A percentile compares a stretch with the other conserved stretches of the same genome.
phyloP scores from a whole-genome alignment of 2,888 invertebrate genomes.

The Lasioglossum figueresi region DNA sequence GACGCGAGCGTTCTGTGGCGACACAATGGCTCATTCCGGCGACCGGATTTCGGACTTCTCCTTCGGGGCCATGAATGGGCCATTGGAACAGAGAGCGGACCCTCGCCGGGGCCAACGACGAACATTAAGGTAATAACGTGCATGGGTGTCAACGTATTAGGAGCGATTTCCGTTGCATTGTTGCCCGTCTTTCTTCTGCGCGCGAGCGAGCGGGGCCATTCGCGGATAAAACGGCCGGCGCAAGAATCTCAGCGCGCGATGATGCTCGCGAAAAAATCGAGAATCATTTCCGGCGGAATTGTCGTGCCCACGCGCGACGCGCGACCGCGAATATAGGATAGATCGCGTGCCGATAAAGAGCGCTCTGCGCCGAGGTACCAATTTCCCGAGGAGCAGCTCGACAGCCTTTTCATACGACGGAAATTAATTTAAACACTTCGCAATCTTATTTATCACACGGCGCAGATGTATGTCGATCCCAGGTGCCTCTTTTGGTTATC shows the following conservation, averaged over 20 bases:
- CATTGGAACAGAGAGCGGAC: slow-evolving; percentile 60
- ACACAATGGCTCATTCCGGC: slow-evolving; percentile 74
- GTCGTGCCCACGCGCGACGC: slow-evolving; percentile 31
- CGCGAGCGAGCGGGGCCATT: neutral
- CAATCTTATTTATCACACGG: slow-evolving; percentile 9
- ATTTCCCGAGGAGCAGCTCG: neutral
- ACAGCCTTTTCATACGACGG: neutral
- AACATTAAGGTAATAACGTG: slow-evolving; percentile 67
- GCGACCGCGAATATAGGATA: slow-evolving; percentile 28
- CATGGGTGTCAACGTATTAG: slow-evolving; percentile 74
- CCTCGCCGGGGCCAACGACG: slow-evolving; percentile 53
- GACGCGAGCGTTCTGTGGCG: slow-evolving; percentile 52
- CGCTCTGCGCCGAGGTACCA: neutral
- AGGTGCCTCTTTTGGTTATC: neutral
- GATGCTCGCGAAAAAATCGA: slow-evolving; percentile 31
- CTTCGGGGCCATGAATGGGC: slow-evolving; percentile 66
- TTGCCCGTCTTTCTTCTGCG: slow-evolving; percentile 31
- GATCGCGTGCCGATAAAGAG: slow-evolving; percentile 28
- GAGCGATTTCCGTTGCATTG: slow-evolving; percentile 75
- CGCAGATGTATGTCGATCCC: neutral
- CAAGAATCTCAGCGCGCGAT: neutral
- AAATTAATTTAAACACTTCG: slow-evolving; percentile 6
- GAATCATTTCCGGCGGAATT: slow-evolving; percentile 55
- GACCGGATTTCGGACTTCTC: slow-evolving; percentile 73
- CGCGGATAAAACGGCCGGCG: neutral